phyloP scores from a whole-genome alignment of 2,797 vertebrate genomes.

The Ptychobarbus kaznakovi region DNA sequence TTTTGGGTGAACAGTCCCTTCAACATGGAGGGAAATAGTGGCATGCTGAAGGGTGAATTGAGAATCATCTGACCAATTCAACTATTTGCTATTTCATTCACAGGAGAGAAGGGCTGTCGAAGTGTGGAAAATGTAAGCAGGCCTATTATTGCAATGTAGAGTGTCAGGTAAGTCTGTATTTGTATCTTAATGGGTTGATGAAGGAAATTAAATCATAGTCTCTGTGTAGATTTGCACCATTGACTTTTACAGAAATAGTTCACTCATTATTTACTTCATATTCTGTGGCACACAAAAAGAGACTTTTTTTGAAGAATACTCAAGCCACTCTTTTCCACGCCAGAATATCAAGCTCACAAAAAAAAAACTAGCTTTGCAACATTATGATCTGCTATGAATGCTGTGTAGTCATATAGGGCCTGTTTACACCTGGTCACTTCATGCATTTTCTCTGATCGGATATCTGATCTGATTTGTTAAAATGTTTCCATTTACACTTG shows the following conservation, averaged over 20 bases:
- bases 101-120: conserved; percentile 95
- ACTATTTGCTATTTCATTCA: conserved; percentile 59
- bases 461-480: too few relatives aligned
- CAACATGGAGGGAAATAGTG: too few relatives aligned
- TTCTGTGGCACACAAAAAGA: background rate
- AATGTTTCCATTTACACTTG: too few relatives aligned
- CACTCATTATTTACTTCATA: background rate
- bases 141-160: conserved; percentile 95
- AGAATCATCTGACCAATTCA: background rate
- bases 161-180: conserved; percentile 87
- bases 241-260: background rate
- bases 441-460: too few relatives aligned
- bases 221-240: background rate
- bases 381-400: background rate
- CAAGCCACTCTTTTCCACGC: background rate
- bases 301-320: background rate
- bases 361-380: background rate
- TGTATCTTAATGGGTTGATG: background rate
- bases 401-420: background rate
- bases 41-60: background rate
- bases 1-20: background rate
- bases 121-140: conserved; percentile 97
- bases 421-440: too few relatives aligned
- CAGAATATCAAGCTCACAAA: background rate
- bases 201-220: background rate